Conservation (phyloP, 2,797 vertebrate genomes). For the Clarias platycephalus region DNA sequence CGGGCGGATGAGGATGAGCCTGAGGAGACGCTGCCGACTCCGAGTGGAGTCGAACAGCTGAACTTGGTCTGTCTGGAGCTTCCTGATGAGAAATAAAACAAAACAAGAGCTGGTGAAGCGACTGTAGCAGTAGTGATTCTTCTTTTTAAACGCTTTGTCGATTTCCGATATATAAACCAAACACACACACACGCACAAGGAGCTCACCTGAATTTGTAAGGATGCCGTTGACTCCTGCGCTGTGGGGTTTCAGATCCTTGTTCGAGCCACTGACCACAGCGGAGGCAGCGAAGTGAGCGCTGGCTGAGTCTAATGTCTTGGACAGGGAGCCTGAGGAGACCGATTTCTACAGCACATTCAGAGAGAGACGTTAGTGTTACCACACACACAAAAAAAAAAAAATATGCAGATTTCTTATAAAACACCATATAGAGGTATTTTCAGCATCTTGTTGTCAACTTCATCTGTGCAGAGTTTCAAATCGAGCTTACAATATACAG, state of each 20-base stretch:
- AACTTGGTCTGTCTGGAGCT: slow-evolving; percentile 83
- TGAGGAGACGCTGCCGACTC: slow-evolving; percentile 22
- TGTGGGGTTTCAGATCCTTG: slow-evolving; percentile 78
- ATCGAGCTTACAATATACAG: too few species aligned
- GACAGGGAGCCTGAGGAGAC: slow-evolving; percentile 79
- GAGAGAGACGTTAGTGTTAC: neutral
- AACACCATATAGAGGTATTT: neutral
- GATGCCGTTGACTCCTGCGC: slow-evolving; percentile 79
- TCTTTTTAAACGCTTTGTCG: too few species aligned
- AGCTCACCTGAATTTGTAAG: slow-evolving; percentile 82
- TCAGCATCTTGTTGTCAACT: neutral
- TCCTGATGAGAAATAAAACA: slow-evolving; percentile 63
- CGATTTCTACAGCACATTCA: slow-evolving; percentile 68
- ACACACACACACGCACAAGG: too few species aligned
- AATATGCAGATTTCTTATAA: neutral
- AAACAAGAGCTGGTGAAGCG: neutral
- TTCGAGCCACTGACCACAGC: slow-evolving; percentile 85
- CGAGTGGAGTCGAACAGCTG: slow-evolving; percentile 78
- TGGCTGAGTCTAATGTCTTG: slow-evolving; percentile 90
- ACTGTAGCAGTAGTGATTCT: neutral
- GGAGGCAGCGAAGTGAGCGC: slow-evolving; percentile 91
- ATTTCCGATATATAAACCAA: too few species aligned
- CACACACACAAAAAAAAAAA: too few species aligned
- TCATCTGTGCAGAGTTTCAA: too few species aligned
- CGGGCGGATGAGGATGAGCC: slow-evolving; percentile 33